Conservation (phyloP, 2,113 vertebrate genomes). For the Suncus etruscus region DNA sequence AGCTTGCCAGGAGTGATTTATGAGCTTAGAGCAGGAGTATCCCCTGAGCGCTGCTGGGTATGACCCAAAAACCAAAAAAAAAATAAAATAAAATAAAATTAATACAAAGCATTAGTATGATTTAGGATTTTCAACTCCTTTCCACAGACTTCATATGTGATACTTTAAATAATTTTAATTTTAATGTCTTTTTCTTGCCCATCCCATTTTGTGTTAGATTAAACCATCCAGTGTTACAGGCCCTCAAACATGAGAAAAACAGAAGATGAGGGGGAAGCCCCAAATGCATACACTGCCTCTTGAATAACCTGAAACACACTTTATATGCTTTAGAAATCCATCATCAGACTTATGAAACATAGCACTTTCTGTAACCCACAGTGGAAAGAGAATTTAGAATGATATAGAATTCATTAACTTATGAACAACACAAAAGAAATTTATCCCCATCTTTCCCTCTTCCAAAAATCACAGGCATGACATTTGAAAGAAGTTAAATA, state of each 20-base stretch:
- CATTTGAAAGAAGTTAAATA: constrained; percentile 43
- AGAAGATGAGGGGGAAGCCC: not conserved
- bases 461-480: constrained; percentile 16
- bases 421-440: not conserved
- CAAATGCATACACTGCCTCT: not conserved
- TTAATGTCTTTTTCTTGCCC: not conserved
- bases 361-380: not conserved
- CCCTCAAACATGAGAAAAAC: not conserved
- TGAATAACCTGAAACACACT: not conserved
- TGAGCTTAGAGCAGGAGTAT: too few species aligned
- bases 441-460: not conserved
- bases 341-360: not conserved
- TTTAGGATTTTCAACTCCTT: not conserved
- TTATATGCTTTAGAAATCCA: not conserved
- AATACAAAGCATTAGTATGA: not conserved
- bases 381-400: not conserved
- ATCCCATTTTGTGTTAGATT: not conserved
- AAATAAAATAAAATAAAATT: not conserved
- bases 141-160: not conserved
- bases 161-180: not conserved
- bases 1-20: too few species aligned
- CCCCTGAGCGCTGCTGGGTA: too few species aligned
- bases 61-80: too few species aligned
- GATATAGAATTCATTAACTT: not conserved
- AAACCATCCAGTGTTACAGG: constrained; percentile 14